These are phyloP conservation scores for Drosophila seclusa DNA, from an alignment of 2,888 invertebrate species.

Conservation along the genomic window DNA sequence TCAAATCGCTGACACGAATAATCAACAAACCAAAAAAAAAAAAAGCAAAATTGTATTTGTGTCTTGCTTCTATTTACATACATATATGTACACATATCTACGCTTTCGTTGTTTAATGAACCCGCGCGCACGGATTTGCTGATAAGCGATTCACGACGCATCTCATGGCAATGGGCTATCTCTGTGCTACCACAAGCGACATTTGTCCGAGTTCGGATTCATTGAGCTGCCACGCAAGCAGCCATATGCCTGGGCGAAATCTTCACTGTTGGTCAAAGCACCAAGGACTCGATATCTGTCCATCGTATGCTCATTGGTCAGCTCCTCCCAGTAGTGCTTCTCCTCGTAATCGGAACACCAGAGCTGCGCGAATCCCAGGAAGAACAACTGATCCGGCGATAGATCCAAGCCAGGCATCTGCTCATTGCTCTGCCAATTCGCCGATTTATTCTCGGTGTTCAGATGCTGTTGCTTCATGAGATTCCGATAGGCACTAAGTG, in stretches of 20 bases:
- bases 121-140: conserved; percentile 27
- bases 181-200: conserved; percentile 76
- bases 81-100: conserved; percentile 13
- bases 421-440: conserved; percentile 56
- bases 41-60: conserved; percentile 7
- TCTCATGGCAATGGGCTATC: background rate
- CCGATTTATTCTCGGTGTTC: conserved; percentile 14
- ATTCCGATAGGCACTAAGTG: conserved; percentile 75
- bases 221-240: conserved; percentile 79
- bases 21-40: conserved; percentile 6
- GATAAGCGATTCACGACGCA: conserved; percentile 18
- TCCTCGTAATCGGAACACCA: conserved; percentile 81
- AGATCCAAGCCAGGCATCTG: conserved; percentile 81
- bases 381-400: conserved; percentile 82
- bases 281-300: conserved; percentile 83
- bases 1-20: conserved; percentile 11
- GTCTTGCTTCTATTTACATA: conserved; percentile 19
- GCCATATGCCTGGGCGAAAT: conserved; percentile 76
- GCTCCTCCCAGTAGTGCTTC: conserved; percentile 80
- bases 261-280: conserved; percentile 77
- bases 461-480: conserved; percentile 59
- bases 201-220: conserved; percentile 74
- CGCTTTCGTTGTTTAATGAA: conserved; percentile 18
- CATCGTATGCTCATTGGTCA: conserved; percentile 74
- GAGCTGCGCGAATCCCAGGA: conserved; percentile 81